Conservation (phyloP, 2,797 vertebrate genomes). For the Diplodus sargus region DNA sequence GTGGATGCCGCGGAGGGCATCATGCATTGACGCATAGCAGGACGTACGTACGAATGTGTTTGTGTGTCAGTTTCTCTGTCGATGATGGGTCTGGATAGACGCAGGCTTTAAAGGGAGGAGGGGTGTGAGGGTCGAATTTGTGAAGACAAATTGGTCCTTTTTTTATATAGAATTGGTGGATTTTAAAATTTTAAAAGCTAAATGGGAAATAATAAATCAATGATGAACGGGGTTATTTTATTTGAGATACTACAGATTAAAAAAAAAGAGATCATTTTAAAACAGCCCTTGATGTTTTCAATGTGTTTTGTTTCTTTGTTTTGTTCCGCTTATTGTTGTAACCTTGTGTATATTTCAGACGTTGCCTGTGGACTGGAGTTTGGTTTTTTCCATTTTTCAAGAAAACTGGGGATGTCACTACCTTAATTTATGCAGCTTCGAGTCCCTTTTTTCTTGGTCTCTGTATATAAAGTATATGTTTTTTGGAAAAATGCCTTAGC, state of each 20-base stretch:
- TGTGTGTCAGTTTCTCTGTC: slow-evolving; percentile 35
- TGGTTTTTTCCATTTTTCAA: slow-evolving; percentile 48
- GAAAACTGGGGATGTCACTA: slow-evolving; percentile 55
- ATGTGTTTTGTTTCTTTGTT: slow-evolving; percentile 34
- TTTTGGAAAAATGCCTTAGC: slow-evolving; percentile 68
- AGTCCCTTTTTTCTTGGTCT: slow-evolving; percentile 52
- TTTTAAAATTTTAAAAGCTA: slow-evolving; percentile 1
- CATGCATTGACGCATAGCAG: slow-evolving; percentile 11
- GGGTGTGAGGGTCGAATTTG: slow-evolving; percentile 19
- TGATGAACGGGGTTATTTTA: slow-evolving; percentile 2
- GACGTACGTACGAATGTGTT: slow-evolving; percentile 51
- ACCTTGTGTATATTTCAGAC: slow-evolving; percentile 68
- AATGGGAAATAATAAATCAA: slow-evolving; percentile 25
- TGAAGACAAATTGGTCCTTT: slow-evolving; percentile 9
- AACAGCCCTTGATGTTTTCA: slow-evolving; percentile 23
- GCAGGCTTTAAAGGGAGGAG: slow-evolving; percentile 28
- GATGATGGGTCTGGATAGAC: slow-evolving; percentile 23
- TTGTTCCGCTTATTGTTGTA: slow-evolving; percentile 41
- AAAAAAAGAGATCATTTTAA: slow-evolving; percentile 13
- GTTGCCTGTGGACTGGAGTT: slow-evolving; percentile 64
- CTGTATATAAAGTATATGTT: slow-evolving; percentile 74
- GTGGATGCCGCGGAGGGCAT: slow-evolving; percentile 3
- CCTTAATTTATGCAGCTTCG: slow-evolving; percentile 73
- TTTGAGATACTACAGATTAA: slow-evolving; percentile 23
- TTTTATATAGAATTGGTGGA: slow-evolving; percentile 27